phyloP scores from a whole-genome alignment of 23 tunicate species.

The Trididemnum nubilum region DNA sequence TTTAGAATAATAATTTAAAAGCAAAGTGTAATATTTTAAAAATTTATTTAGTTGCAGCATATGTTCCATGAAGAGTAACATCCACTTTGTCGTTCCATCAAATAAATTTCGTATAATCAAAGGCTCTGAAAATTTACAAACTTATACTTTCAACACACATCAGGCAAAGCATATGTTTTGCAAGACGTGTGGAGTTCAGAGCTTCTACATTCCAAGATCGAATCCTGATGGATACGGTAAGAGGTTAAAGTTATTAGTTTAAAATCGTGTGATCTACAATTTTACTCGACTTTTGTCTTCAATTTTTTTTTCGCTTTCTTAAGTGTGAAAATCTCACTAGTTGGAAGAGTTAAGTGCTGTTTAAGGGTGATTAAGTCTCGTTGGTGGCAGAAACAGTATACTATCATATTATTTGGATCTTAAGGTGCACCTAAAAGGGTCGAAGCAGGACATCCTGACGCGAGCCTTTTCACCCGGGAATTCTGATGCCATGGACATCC shows the following conservation, averaged over 20 bases:
- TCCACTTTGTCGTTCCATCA: constrained; percentile 84
- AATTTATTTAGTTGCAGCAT: constrained; percentile 74
- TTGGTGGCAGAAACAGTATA: too few species aligned
- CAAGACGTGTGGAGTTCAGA: constrained; percentile 89
- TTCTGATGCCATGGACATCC: too few species aligned
- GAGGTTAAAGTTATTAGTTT: not conserved
- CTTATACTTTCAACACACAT: constrained; percentile 88
- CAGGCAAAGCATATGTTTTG: constrained; percentile 88
- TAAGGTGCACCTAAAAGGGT: too few species aligned
- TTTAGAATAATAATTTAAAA: too few species aligned
- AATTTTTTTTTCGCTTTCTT: too few species aligned
- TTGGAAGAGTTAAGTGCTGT: too few species aligned
- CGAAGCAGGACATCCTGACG: too few species aligned
- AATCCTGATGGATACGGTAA: constrained; percentile 95
- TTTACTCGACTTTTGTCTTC: not conserved
- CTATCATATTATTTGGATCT: too few species aligned
- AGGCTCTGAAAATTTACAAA: constrained; percentile 61
- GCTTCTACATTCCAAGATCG: constrained; percentile 87
- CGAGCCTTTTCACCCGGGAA: too few species aligned
- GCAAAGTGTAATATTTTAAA: too few species aligned
- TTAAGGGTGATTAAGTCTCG: too few species aligned
- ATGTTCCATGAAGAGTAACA: constrained; percentile 76
- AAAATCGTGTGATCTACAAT: not conserved
- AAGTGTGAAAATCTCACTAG: too few species aligned
- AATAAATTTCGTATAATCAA: constrained; percentile 45